Evolutionary conservation across 1,140 invertebrate genomes (phyloP).

Genomic region (Drosophila hydei): DNA sequence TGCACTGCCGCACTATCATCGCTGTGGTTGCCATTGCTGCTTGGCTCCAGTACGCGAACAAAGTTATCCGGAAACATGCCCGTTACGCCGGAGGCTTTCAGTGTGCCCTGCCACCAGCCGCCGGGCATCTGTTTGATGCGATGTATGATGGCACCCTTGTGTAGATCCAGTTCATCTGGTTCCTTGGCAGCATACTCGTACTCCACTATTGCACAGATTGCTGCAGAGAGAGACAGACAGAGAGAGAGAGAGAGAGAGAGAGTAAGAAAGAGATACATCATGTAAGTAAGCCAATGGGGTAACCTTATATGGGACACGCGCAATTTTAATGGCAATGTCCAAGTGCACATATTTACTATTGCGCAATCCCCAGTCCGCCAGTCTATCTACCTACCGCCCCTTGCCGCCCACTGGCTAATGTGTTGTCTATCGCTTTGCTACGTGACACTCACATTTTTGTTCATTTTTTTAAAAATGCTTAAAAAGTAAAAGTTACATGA

Average conservation of each 20-base stretch:
- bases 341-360: slow-evolving; percentile 71
- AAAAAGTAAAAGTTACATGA: slow-evolving; percentile 80
- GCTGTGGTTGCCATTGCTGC: slow-evolving; percentile 64
- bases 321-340: slow-evolving; percentile 40
- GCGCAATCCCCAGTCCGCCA: slow-evolving; percentile 49
- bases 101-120: slow-evolving; percentile 98
- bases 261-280: not conserved
- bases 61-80: slow-evolving; percentile 99
- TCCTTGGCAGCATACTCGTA: slow-evolving; percentile 92
- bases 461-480: slow-evolving; percentile 34
- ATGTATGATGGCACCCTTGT: slow-evolving; percentile 95
- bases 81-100: slow-evolving; percentile 89
- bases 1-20: slow-evolving; percentile 73
- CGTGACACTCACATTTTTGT: slow-evolving; percentile 63
- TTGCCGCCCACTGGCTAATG: not conserved
- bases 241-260: slow-evolving; percentile 12
- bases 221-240: slow-evolving; percentile 54
- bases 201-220: slow-evolving; percentile 92
- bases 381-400: slow-evolving; percentile 24
- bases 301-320: slow-evolving; percentile 53
- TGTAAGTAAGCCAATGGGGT: slow-evolving; percentile 32
- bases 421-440: slow-evolving; percentile 36
- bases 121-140: slow-evolving; percentile 92
- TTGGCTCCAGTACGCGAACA: slow-evolving; percentile 88
- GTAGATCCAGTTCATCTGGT: slow-evolving; percentile 92